phyloP scores from a whole-genome alignment of 2,888 invertebrate species.

The Drosophila kanekoi region DNA sequence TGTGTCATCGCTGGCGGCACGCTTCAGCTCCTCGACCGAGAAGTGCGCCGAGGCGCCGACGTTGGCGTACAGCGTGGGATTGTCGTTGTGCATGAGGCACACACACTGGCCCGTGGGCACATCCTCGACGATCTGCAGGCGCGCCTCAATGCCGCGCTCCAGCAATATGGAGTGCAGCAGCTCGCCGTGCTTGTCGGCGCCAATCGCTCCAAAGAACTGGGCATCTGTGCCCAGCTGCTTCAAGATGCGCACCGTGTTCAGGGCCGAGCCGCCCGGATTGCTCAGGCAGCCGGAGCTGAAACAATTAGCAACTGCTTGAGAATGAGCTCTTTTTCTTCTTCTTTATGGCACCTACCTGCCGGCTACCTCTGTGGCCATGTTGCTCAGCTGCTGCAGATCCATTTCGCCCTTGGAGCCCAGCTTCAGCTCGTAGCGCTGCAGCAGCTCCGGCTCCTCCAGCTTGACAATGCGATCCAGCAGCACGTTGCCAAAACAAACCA shows the following conservation, averaged over 20 bases:
- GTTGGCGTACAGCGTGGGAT: slow-evolving; percentile 86
- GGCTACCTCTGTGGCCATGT: slow-evolving; percentile 70
- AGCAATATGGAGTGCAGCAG: slow-evolving; percentile 83
- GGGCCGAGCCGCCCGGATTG: slow-evolving; percentile 85
- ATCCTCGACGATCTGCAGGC: slow-evolving; percentile 81
- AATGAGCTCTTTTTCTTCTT: neutral
- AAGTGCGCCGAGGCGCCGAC: slow-evolving; percentile 86
- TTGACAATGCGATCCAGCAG: slow-evolving; percentile 81
- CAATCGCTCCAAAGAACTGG: slow-evolving; percentile 86
- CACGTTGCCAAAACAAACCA: slow-evolving; percentile 84
- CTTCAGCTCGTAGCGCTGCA: slow-evolving; percentile 74
- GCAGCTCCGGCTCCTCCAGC: slow-evolving; percentile 72
- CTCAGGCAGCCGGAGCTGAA: slow-evolving; percentile 47
- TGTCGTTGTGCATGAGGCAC: slow-evolving; percentile 85
- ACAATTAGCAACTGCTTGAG: slow-evolving; percentile 26
- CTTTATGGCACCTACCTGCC: slow-evolving; percentile 58
- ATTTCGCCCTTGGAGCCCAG: slow-evolving; percentile 82
- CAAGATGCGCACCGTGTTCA: slow-evolving; percentile 86
- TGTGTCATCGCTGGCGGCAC: slow-evolving; percentile 53
- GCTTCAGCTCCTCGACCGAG: slow-evolving; percentile 80
- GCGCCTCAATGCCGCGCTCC: slow-evolving; percentile 84
- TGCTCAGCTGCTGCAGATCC: slow-evolving; percentile 70
- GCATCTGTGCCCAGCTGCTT: slow-evolving; percentile 84
- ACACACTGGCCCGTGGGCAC: slow-evolving; percentile 86
- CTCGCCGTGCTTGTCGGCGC: slow-evolving; percentile 85